phyloP scores from a whole-genome alignment of 2,888 invertebrate species.

The Boloria euphrosyne region DNA sequence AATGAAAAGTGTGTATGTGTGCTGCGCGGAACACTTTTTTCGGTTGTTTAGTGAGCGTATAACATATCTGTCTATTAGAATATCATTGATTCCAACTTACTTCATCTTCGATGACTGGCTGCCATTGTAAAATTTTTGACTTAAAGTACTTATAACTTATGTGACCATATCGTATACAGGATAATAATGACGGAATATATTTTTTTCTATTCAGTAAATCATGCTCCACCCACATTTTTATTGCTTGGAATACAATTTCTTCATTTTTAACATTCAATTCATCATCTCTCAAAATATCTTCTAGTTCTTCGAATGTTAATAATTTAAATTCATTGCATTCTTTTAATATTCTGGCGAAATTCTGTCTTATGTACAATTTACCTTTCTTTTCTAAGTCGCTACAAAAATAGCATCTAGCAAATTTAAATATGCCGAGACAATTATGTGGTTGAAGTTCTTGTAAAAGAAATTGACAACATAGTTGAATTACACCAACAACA shows the following conservation, averaged over 20 bases:
- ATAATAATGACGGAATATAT: conserved; percentile 83
- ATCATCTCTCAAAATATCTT: conserved; percentile 85
- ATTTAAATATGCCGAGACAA: conserved; percentile 87
- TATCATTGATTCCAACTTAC: no score
- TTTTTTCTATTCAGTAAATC: conserved; percentile 78
- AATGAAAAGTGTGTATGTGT: no score
- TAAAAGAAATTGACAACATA: conserved; percentile 86
- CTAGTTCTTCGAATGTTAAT: conserved; percentile 83
- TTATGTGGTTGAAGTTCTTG: conserved; percentile 85
- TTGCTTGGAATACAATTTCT: conserved; percentile 88
- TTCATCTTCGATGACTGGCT: conserved; percentile 75
- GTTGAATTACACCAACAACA: conserved; percentile 86
- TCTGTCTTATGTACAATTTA: conserved; percentile 80
- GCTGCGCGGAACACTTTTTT: no score
- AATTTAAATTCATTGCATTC: conserved; percentile 85
- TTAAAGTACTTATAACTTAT: conserved; percentile 83
- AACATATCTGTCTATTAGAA: no score
- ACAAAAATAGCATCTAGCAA: conserved; percentile 87
- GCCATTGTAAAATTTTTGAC: conserved; percentile 81
- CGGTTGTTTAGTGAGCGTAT: no score
- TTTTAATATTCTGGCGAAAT: conserved; percentile 83
- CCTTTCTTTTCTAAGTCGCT: conserved; percentile 84
- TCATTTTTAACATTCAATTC: conserved; percentile 88
- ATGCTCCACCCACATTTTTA: conserved; percentile 87
- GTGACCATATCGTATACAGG: conserved; percentile 86